phyloP scores from a whole-genome alignment of 1,140 invertebrate genomes.

The Coptotermes formosanus region DNA sequence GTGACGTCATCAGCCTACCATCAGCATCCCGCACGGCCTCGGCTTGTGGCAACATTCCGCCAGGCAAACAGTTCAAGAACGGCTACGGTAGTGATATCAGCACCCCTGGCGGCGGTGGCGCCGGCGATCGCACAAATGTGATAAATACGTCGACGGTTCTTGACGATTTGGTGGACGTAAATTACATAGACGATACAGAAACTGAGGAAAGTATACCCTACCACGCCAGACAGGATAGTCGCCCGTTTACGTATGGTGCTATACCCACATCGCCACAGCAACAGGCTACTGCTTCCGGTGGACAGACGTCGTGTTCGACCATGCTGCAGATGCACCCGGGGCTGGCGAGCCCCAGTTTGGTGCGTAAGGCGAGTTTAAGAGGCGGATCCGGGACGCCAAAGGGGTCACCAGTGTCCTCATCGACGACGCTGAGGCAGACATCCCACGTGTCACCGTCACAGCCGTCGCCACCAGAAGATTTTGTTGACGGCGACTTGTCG shows the following conservation, averaged over 20 bases:
- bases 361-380: constrained; percentile 61
- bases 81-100: constrained; percentile 24
- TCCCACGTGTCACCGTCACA: constrained; percentile 33
- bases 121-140: constrained; percentile 10
- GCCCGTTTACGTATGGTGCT: constrained; percentile 77
- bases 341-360: constrained; percentile 71
- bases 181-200: constrained; percentile 51
- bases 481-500: constrained; percentile 18
- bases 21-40: neutral
- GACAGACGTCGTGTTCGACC: neutral
- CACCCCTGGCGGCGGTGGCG: neutral
- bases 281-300: constrained; percentile 42
- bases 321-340: constrained; percentile 43
- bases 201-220: constrained; percentile 63
- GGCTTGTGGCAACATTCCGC: neutral
- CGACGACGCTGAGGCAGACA: constrained; percentile 45
- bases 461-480: constrained; percentile 24
- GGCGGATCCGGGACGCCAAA: constrained; percentile 40
- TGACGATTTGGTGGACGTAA: constrained; percentile 20
- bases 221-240: constrained; percentile 75
- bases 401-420: constrained; percentile 43
- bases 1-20: neutral
- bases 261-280: constrained; percentile 59
- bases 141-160: neutral
- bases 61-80: constrained; percentile 26